Evolutionary conservation across 2,888 invertebrate species (phyloP).

Genomic region (Melipona beecheii): DNA sequence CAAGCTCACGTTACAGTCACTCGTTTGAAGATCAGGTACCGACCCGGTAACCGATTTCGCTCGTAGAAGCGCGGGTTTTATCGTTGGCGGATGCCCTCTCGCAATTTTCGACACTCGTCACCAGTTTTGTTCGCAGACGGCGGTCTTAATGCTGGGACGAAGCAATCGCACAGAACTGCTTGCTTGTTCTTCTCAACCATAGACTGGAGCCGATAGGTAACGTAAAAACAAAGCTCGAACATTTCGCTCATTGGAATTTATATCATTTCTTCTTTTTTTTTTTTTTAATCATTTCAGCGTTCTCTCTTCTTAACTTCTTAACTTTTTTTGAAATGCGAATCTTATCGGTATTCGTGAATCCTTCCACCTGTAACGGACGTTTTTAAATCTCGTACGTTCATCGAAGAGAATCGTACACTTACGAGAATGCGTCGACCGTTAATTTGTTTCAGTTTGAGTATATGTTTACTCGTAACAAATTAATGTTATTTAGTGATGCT

Average conservation of each 20-base stretch:
- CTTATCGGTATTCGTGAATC: not conserved
- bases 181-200: constrained; percentile 27
- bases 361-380: not conserved
- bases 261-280: not conserved
- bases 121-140: constrained; percentile 32
- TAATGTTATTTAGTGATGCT: not conserved
- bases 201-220: constrained; percentile 58
- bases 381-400: not conserved
- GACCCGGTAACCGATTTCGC: constrained; percentile 60
- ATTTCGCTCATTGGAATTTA: constrained; percentile 4
- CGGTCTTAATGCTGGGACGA: constrained; percentile 47
- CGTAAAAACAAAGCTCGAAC: constrained; percentile 24
- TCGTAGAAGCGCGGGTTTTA: constrained; percentile 24
- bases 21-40: constrained; percentile 69
- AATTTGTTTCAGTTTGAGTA: not conserved
- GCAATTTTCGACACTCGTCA: constrained; percentile 34
- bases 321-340: not conserved
- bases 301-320: constrained; percentile 25
- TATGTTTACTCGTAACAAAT: not conserved
- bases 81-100: constrained; percentile 44
- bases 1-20: constrained; percentile 58
- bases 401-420: not conserved
- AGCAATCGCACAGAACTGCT: constrained; percentile 18
- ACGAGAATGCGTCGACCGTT: not conserved
- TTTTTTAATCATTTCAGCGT: constrained; percentile 8